Evolutionary conservation across 2,888 invertebrate species (phyloP), one percentile per base, ranked within the genome.

Genomic region (Stictocephala bisonia): DNA sequence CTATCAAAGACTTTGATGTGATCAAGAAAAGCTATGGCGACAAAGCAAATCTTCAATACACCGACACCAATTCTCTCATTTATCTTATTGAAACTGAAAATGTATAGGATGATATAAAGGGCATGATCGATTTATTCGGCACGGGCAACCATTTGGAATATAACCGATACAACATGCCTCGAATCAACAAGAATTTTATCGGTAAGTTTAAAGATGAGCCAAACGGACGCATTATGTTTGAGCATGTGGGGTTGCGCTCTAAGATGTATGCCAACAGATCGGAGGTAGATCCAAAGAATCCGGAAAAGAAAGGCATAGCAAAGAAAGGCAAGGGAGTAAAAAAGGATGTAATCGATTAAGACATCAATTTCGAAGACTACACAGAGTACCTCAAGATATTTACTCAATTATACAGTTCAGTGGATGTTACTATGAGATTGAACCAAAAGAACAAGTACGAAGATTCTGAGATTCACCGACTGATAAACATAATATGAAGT

Each of bases 121-220:
- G 6, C 3, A 41, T 66, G 13, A 56, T 35, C 20, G 73, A 69
- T 26, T 15, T 48, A 11, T 64, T 69, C 50, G 68, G 56, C 68
- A 48, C 41, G 40, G 40, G 41, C 0, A 56, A 73, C 41, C 68
- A 41, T 51, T 24, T 27, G 15, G 26, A 22, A 56, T 27, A 73
- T 69, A 51, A 68, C 29, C 18, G 15, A 4, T 56, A 51, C 27
- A 20, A 22, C 3, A 15, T 68, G n/a, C 58, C 67, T 18, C 22
- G 56, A 26, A 44, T 56, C n/a, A 73, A 73, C 41, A 73, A 73
- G 44, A 44, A 56, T 22, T 18, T 68, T 40, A 18, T 68, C 18
- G 68, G 73, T 26, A 73, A 73, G 56, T 56, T 68, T 50, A 68
- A 73, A 29, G 73, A 73, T 58, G 73, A 73, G 50, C 53, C 67